Evolutionary conservation across 2,113 vertebrate species (phyloP).

Genomic region (Pterophyllum scalare): DNA sequence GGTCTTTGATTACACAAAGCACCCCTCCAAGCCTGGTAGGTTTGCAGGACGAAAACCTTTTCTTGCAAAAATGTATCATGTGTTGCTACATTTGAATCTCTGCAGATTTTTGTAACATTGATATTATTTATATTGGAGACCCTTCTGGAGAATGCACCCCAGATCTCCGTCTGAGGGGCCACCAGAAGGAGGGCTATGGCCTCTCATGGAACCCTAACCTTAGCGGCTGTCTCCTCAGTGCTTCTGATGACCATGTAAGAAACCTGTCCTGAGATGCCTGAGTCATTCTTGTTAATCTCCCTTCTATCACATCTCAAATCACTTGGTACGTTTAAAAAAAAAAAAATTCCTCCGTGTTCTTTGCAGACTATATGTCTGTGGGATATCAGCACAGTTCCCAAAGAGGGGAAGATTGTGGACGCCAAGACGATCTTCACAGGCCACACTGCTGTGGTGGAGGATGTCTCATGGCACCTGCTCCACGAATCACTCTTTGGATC

Average conservation of each 20-base stretch:
- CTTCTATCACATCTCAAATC: neutral
- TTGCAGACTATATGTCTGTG: conserved; percentile 95
- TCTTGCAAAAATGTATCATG: neutral
- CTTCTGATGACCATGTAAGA: conserved; percentile 96
- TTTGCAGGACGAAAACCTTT: neutral
- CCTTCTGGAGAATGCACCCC: conserved; percentile 98
- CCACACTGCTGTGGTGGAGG: conserved; percentile 96
- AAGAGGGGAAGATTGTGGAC: conserved; percentile 97
- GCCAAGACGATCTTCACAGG: conserved; percentile 99
- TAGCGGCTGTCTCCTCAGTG: conserved; percentile 95
- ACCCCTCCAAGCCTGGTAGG: conserved; percentile 96
- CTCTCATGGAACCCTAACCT: conserved; percentile 98
- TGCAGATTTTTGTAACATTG: neutral
- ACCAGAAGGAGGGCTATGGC: conserved; percentile 98
- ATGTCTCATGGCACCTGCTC: conserved; percentile 96
- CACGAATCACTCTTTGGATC: conserved; percentile 97
- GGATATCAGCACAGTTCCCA: conserved; percentile 98
- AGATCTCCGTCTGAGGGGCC: conserved; percentile 93
- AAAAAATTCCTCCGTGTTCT: conserved; percentile 1
- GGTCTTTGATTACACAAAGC: conserved; percentile 99
- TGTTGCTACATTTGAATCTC: neutral
- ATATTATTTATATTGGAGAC: conserved; percentile 75
- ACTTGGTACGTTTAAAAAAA: neutral
- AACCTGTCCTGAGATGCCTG: neutral
- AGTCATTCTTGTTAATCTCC: neutral